phyloP scores from a whole-genome alignment of 2,888 invertebrate species.

The Leptinotarsa juncta region DNA sequence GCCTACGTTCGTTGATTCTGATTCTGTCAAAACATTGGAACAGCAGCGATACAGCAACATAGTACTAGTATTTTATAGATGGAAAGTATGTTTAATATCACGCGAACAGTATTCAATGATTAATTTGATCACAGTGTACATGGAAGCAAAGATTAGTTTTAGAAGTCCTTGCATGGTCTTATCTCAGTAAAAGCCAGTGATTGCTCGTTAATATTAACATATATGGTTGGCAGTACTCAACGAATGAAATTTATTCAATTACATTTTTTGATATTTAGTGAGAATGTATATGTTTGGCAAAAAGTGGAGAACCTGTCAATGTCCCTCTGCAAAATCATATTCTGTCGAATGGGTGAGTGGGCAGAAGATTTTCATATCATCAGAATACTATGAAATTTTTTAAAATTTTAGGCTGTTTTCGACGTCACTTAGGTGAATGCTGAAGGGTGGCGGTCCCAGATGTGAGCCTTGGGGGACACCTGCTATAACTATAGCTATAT shows the following conservation, averaged over 20 bases:
- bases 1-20: no score
- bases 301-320: neutral
- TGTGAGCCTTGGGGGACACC: neutral
- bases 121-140: neutral
- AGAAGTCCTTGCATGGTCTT: neutral
- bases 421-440: neutral
- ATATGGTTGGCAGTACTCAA: neutral
- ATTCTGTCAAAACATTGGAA: no score
- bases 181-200: neutral
- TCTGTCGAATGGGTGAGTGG: neutral
- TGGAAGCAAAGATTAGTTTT: neutral
- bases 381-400: neutral
- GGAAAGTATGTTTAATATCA: neutral
- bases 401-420: neutral
- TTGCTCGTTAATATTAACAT: neutral
- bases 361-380: neutral
- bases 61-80: no score
- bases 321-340: neutral
- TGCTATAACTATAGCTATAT: neutral
- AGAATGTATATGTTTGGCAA: neutral
- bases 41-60: no score
- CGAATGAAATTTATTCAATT: neutral
- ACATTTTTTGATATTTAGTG: neutral
- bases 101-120: neutral
- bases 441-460: neutral